A percentile compares a stretch with the other conserved stretches of the same genome.
Evolutionary conservation across 2,888 invertebrate species (phyloP).

Genomic region (Alentia gelatinosa): DNA sequence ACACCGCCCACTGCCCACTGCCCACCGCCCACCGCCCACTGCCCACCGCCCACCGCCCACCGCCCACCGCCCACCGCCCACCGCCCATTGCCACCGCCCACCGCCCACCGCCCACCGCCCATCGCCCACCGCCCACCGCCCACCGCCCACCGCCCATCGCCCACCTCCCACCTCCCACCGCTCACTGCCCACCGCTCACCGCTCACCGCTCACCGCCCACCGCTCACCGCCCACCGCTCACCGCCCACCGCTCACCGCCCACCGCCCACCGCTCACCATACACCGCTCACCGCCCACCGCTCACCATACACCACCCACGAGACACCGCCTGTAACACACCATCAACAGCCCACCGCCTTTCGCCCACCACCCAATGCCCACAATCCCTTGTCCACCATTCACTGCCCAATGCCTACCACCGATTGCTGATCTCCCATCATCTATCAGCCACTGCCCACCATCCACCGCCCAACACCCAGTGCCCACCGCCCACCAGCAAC

Average conservation of each 20-base stretch:
- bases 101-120: neutral
- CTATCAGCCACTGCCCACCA: neutral
- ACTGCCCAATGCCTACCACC: neutral
- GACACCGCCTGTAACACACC: too few species aligned
- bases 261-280: too few species aligned
- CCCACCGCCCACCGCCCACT: neutral
- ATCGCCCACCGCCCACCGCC: neutral
- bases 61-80: too few species aligned
- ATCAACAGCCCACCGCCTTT: too few species aligned
- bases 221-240: too few species aligned
- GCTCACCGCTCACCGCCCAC: too few species aligned
- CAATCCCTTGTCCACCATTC: neutral
- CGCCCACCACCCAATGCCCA: neutral
- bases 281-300: too few species aligned
- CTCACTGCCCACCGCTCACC: too few species aligned
- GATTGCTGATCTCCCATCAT: neutral
- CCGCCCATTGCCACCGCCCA: neutral
- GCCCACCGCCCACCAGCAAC: neutral
- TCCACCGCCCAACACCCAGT: neutral
- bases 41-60: too few species aligned
- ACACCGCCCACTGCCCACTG: too few species aligned
- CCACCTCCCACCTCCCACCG: neutral
- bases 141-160: neutral
- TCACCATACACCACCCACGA: too few species aligned
- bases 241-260: too few species aligned